A percentile compares a stretch with the other conserved stretches of the same genome.
Conservation (phyloP, 2,113 vertebrate genomes). For the Ailuropoda melanoleuca region DNA sequence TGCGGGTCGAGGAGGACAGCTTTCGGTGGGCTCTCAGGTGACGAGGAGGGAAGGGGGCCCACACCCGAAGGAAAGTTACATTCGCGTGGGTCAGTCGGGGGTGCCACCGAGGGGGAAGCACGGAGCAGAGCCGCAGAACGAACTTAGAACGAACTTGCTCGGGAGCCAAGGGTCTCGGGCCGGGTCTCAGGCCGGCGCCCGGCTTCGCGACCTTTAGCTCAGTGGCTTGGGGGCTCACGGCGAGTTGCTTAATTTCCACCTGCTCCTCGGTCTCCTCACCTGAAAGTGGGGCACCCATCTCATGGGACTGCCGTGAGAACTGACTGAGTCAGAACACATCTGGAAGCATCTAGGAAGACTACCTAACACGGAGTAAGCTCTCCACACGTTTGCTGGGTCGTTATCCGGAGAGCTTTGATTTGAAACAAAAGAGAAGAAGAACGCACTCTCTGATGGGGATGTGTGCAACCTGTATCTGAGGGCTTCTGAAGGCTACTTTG, state of each 20-base stretch:
- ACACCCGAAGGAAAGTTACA: neutral
- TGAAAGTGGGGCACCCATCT: neutral
- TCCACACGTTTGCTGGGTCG: neutral
- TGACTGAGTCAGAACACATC: neutral
- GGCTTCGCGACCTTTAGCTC: neutral
- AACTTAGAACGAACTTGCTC: rapidly evolving
- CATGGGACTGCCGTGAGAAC: neutral
- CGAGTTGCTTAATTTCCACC: neutral
- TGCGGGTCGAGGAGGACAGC: neutral
- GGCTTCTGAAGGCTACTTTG: neutral
- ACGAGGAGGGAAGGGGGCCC: neutral
- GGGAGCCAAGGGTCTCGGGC: rapidly evolving
- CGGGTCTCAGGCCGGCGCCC: rapidly evolving
- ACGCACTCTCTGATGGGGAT: neutral
- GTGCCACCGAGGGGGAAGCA: neutral
- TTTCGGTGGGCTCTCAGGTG: neutral
- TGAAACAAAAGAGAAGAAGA: slow-evolving; percentile 15
- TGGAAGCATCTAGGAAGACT: neutral
- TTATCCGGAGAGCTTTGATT: neutral
- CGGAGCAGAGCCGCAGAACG: neutral
- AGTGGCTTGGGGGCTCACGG: neutral
- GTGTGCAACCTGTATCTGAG: neutral
- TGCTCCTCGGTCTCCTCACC: neutral
- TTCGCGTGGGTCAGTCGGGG: neutral
- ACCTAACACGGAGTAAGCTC: neutral